Evolutionary conservation across 1,140 invertebrate genomes (phyloP), one percentile per base, ranked within the genome.

Genomic region (Holotrichia oblita): DNA sequence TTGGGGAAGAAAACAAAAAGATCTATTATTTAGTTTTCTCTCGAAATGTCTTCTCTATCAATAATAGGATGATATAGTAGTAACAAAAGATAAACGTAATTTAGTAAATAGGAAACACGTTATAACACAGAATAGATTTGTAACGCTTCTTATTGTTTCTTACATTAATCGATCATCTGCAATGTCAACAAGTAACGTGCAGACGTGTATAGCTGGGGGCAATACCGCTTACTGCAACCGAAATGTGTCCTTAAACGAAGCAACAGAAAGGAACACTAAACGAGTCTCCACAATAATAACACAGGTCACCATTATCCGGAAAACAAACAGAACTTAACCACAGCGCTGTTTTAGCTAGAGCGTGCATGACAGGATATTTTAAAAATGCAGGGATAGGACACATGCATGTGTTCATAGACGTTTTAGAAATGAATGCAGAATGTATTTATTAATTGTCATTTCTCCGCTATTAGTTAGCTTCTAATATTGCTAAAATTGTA

Each of bases 291-390:
- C n/a, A 74, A 42, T 44, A 77, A 80, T 76, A 77, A 81, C 27
- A 34, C 75, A 77, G 59, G 80, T 64, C 77, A 78, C 72, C 80
- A 79, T 81, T 81, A 82, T 82, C 81, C 81, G 79, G 81, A 82
- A 82, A 80, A 82, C 80, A 82, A 82, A 82, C 81, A 82, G 73
- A 73, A 79, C 79, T 81, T 61, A 48, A 77, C 75, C 75, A 41
- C 44, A 27, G 24, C 24, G 12, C 27, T 24, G 22, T 69, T 69
- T 69, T 55, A 17, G 48, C 2, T n/a, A 55, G 2, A 34, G 27
- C 27, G 27, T 34, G 27, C 27, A 34, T 34, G n/a, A 2, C 7
- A 48, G 2, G 2, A 14, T 48, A 17, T 8, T 2, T 48, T 48
- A 14, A 48, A 48, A 48, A 48, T 14, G 10, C 7, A 48, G 44